A percentile compares a stretch with the other conserved stretches of the same genome.
These are phyloP conservation scores for Andrena dorsata DNA, from an alignment of 2,888 invertebrate genomes.

Conservation along the genomic window DNA sequence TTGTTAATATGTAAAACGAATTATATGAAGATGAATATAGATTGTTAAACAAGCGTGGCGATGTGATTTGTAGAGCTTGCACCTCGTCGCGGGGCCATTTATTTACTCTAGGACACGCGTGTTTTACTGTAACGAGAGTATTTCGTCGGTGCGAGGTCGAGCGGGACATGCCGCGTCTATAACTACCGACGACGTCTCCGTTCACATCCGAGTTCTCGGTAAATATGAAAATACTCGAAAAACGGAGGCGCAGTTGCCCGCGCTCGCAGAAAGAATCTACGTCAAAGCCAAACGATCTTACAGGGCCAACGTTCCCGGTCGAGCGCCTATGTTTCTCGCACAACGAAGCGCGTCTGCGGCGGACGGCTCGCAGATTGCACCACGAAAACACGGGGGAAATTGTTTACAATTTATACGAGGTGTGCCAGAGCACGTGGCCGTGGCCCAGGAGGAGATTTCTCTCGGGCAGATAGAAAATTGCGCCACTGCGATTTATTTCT, in stretches of 20 bases:
- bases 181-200: slow-evolving; percentile 40
- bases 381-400: too few relatives aligned
- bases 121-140: slow-evolving; percentile 20
- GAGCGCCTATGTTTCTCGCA: not conserved
- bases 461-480: too few relatives aligned
- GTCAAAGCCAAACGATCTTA: slow-evolving; percentile 56
- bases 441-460: too few relatives aligned
- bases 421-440: too few relatives aligned
- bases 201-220: slow-evolving; percentile 56
- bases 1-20: slow-evolving; percentile 68
- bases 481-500: too few relatives aligned
- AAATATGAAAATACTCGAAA: slow-evolving; percentile 72
- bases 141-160: slow-evolving; percentile 38
- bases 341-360: not conserved
- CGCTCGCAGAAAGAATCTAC: slow-evolving; percentile 69
- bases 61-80: not conserved
- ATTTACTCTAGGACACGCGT: not conserved
- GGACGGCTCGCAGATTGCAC: too few relatives aligned
- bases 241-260: slow-evolving; percentile 64
- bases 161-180: slow-evolving; percentile 8
- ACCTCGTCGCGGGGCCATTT: not conserved
- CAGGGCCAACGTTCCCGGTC: slow-evolving; percentile 66
- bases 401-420: too few relatives aligned
- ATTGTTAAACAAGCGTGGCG: slow-evolving; percentile 54
- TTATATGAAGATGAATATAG: slow-evolving; percentile 58